These are phyloP conservation scores for Cyclargus thomasi DNA, from an alignment of 1,140 invertebrate genomes.

Conservation along the genomic window DNA sequence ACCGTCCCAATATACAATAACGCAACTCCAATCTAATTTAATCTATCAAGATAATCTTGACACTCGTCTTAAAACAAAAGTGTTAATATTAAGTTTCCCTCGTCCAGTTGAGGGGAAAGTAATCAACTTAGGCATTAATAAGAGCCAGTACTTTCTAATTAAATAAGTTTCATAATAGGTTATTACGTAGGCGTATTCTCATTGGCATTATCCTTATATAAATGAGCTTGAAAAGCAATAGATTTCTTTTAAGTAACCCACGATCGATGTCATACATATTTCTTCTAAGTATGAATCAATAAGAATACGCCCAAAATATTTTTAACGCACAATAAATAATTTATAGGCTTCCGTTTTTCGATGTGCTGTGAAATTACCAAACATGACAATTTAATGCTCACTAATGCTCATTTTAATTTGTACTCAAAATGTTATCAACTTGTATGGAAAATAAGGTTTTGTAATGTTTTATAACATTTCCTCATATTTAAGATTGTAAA, in stretches of 20 bases:
- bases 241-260: too few relatives aligned
- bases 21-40: not conserved
- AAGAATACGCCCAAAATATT: not conserved
- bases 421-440: not conserved
- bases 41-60: not conserved
- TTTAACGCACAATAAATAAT: not conserved
- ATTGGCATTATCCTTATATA: too few relatives aligned
- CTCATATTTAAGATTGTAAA: not conserved
- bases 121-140: not conserved
- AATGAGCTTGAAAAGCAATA: too few relatives aligned
- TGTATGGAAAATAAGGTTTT: not conserved
- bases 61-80: not conserved
- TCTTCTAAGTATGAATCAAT: too few relatives aligned
- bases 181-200: too few relatives aligned
- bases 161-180: not conserved
- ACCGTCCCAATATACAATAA: not conserved
- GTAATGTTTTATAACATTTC: not conserved
- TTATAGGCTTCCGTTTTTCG: constrained; percentile 1
- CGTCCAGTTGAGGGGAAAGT: not conserved
- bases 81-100: not conserved
- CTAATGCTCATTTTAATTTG: constrained; percentile 3
- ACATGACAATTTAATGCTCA: constrained; percentile 12
- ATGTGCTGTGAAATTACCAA: constrained; percentile 2
- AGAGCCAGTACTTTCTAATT: not conserved
- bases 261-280: too few relatives aligned